Percentiles rank a stretch among this genome's conserved stretches.
phyloP scores from a whole-genome alignment of 2,888 invertebrate species.

The Notocelia uddmanniana region DNA sequence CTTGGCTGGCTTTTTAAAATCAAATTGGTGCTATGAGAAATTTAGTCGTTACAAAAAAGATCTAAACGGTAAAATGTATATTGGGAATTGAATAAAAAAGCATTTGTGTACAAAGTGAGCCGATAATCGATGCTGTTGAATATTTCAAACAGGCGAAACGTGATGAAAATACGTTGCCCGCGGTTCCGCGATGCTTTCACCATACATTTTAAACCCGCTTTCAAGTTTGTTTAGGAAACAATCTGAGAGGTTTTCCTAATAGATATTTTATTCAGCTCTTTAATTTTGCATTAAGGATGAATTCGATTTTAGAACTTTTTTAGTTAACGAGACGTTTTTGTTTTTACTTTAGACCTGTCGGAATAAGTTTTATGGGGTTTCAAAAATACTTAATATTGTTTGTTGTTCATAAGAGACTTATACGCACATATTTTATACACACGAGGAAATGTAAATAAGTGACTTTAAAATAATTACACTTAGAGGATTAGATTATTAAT shows the following conservation, averaged over 20 bases:
- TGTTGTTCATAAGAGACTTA: too few species aligned
- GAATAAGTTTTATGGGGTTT: too few species aligned
- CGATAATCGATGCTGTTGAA: slow-evolving; percentile 81
- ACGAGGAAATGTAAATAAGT: too few species aligned
- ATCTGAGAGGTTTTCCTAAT: slow-evolving; percentile 63
- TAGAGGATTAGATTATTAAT: too few species aligned
- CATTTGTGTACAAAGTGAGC: slow-evolving; percentile 78
- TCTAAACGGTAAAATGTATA: slow-evolving; percentile 42
- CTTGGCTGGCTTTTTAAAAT: too few species aligned
- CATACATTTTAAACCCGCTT: slow-evolving; percentile 61
- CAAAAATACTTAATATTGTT: too few species aligned
- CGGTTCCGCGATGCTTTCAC: slow-evolving; percentile 60
- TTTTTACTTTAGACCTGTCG: too few species aligned
- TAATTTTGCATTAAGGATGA: slow-evolving; percentile 35
- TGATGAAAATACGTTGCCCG: slow-evolving; percentile 71
- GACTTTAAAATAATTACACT: too few species aligned
- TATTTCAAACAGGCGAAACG: slow-evolving; percentile 76
- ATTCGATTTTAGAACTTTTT: slow-evolving; percentile 1
- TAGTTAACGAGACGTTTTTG: too few species aligned
- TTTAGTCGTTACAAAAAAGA: slow-evolving; percentile 48
- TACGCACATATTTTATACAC: too few species aligned
- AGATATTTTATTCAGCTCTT: slow-evolving; percentile 53
- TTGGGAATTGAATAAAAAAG: slow-evolving; percentile 75
- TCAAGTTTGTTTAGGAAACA: slow-evolving; percentile 63
- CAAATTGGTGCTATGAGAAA: background rate